Evolutionary conservation across 1,140 invertebrate species (phyloP).

Genomic region (Meloidogyne floridensis): DNA sequence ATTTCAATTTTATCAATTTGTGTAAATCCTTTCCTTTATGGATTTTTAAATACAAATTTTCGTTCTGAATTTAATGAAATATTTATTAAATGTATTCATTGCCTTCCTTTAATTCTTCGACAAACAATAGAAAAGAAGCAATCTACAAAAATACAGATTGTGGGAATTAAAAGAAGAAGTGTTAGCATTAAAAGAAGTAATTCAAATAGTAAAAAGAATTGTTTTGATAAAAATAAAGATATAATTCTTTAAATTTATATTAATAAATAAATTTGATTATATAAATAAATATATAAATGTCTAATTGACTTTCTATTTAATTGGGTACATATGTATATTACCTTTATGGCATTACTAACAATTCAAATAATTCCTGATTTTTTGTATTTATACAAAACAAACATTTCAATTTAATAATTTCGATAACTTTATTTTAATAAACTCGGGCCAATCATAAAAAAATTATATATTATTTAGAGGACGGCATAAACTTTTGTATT

Average conservation of each 20-base stretch:
- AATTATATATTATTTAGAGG: too few species aligned
- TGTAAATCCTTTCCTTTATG: constrained; percentile 65
- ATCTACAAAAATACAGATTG: not conserved
- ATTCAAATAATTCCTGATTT: too few species aligned
- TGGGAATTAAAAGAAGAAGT: not conserved
- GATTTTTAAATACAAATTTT: constrained; percentile 64
- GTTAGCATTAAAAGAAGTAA: not conserved
- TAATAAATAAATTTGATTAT: too few species aligned
- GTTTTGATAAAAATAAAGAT: constrained; percentile 10
- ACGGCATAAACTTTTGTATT: too few species aligned
- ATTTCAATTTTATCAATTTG: constrained; percentile 65
- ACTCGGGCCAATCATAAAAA: too few species aligned
- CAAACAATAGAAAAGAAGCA: not conserved
- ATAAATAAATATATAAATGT: too few species aligned
- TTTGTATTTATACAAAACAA: too few species aligned
- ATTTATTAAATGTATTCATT: constrained; percentile 35
- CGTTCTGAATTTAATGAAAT: constrained; percentile 63
- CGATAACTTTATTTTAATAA: too few species aligned
- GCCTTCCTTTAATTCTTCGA: constrained; percentile 8
- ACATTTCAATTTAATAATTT: too few species aligned
- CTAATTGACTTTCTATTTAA: too few species aligned
- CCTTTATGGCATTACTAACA: too few species aligned
- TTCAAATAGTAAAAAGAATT: constrained; percentile 1
- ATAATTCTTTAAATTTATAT: not conserved
- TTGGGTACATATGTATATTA: too few species aligned